Base-by-base conservation (phyloP, 2,113 vertebrate species). In the Orthonyx spaldingii region DNA sequence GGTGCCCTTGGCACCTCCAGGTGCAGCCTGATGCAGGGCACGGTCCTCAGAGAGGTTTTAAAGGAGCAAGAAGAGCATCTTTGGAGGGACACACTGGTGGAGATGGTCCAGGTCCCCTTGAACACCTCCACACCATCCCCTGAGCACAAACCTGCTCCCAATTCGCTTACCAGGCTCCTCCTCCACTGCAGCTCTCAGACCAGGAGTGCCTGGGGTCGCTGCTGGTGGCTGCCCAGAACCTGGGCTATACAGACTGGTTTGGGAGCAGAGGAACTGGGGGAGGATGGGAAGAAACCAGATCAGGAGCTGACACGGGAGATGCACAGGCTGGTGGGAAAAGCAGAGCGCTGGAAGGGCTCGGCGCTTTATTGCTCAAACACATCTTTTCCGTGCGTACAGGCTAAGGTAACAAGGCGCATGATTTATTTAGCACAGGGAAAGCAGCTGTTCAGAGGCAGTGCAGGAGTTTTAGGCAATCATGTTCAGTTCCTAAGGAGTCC, bases 341-440 rank as follows among this genome's bases (percentile, higher is more conserved):
- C 18, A 32, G 80, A 88, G 71, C 10, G 30, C 86, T 61, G 93
- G 68, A 70, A 88, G 85, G 85, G 74, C 64, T 87, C 72, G 1
- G n/a, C 1, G 32, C 81, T 80, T 92, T 89, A 83, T 93, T 79
- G n/a, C 70, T 84, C 71, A 42, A 91, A 93, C 77, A 88, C 89
- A 44, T 95, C 84, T 91, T 91, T 79, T 59, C 82, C 5, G 3
- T 39, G 57, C 1, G 2, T 20, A 56, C 61, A 30, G 92, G 81
- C 19, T 72, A 93, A 94, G 85, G 94, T 93, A 97, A 96, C 44
- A 91, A 97, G 95, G 69, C 10, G 33, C 65, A 68, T 82, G 95
- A 97, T 97, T 96, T 96, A 96, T 96, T 95, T 88, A 91, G 75
- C 77, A 78, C 55, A 60, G 85, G 68, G 75, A 93, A 96, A 86